Base-by-base conservation (phyloP, 2,888 invertebrate genomes). In the Thumatha senex region DNA sequence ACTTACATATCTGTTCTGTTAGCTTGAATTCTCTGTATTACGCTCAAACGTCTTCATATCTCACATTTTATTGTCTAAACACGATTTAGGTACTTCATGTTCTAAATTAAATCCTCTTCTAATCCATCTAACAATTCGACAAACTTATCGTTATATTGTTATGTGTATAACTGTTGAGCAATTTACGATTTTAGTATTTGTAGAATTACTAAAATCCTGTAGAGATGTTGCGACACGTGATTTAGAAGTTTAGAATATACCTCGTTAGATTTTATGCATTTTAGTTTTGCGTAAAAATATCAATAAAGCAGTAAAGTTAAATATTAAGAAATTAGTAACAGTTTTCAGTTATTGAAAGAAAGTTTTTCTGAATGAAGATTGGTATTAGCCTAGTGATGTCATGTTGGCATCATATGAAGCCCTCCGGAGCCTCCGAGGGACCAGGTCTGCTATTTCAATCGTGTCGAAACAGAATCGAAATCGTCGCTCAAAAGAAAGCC, bases 251-350 rank as follows among this genome's bases (percentile, higher is more conserved):
- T 29, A n/a, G 38, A 45, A 38, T 13, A 38, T 4, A 3, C 13
- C 34, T 47, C 47, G 34, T 47, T 35, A 47, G 24, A 34, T 47
- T 47, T 41, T 40, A 40, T 41, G 4, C 15, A 33, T n/a, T 2
- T 24, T 24, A 24, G 11, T 14, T 40, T 40, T 7, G 39, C 7
- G 4, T 8, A 30, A 24, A 35, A 35, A 44, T 44, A 11, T 35
- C 35, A 44, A 13, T 14, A 18, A 35, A 24, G 13, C 18, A 13
- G 34, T 24, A 24, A 24, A 18, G 0, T 34, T 43, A n/a, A 8
- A 34, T n/a, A 43, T 10, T 34, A 18, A 24, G 35, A 24, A 2
- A 31, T 18, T 34, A 5, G 33, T 43, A 4, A 34, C 18, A 11
- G 30, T 14, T 14, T 36, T 13, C 36, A 36, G 14, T 15, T 14